Evolutionary conservation across 1,140 invertebrate genomes (phyloP).

Genomic region (Pseudoatta argentina): DNA sequence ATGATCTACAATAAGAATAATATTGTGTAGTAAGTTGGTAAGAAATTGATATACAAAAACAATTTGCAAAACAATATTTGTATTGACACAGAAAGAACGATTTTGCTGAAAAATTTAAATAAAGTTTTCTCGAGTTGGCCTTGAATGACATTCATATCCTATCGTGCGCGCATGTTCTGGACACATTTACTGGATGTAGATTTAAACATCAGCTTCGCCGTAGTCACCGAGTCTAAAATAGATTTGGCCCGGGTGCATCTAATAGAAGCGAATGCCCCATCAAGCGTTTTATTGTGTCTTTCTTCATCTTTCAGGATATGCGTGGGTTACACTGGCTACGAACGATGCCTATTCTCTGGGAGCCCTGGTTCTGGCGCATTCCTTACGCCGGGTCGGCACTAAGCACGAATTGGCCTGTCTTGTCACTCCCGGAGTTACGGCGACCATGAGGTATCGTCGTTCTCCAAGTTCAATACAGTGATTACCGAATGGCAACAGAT

Average conservation of each 20-base stretch:
- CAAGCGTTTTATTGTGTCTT: slow-evolving; percentile 60
- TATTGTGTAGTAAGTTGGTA: too few species aligned
- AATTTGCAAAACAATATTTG: too few species aligned
- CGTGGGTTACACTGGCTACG: slow-evolving; percentile 98
- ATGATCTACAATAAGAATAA: too few species aligned
- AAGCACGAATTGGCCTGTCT: slow-evolving; percentile 92
- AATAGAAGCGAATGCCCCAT: slow-evolving; percentile 26
- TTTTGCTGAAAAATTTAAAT: too few species aligned
- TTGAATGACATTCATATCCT: background rate
- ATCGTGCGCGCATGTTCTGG: background rate
- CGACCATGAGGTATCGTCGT: slow-evolving; percentile 91
- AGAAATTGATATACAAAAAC: too few species aligned
- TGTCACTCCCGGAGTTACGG: slow-evolving; percentile 94
- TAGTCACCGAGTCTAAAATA: slow-evolving; percentile 29
- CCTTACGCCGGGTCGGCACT: slow-evolving; percentile 92
- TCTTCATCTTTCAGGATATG: slow-evolving; percentile 88
- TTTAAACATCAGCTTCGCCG: background rate
- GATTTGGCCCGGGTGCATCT: background rate
- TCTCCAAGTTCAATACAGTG: background rate
- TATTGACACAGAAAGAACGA: too few species aligned
- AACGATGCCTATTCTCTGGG: slow-evolving; percentile 98
- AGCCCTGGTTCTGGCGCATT: slow-evolving; percentile 96
- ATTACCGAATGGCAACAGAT: background rate
- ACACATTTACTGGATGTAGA: slow-evolving; percentile 22
- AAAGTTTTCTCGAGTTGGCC: background rate